Evolutionary conservation across 2,888 invertebrate genomes (phyloP).

Genomic region (Chrysolina haemoptera): DNA sequence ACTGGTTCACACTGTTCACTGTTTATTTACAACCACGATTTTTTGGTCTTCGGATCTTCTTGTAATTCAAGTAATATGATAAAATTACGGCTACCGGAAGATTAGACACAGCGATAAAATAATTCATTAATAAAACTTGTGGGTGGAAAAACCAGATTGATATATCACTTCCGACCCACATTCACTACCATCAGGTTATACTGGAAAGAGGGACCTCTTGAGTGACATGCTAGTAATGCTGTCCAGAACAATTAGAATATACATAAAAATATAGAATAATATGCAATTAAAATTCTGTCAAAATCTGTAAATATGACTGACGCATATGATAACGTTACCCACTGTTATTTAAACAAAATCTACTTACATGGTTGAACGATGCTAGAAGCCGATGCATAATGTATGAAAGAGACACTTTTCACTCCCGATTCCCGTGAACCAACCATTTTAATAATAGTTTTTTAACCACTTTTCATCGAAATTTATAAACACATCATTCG

Average conservation of each 20-base stretch:
- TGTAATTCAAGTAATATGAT: background rate
- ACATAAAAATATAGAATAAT: slow-evolving; percentile 44
- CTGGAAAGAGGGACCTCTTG: too few relatives aligned
- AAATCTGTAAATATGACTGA: slow-evolving; percentile 48
- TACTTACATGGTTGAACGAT: slow-evolving; percentile 64
- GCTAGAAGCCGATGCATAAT: slow-evolving; percentile 60
- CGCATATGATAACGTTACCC: slow-evolving; percentile 52
- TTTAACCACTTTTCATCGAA: slow-evolving; percentile 50
- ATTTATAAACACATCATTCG: slow-evolving; percentile 47
- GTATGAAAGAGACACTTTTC: slow-evolving; percentile 59
- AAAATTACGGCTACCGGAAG: background rate
- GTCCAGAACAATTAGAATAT: slow-evolving; percentile 28
- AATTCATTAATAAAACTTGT: slow-evolving; percentile 1
- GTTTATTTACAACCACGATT: too few relatives aligned
- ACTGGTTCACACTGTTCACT: too few relatives aligned
- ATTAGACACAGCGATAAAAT: slow-evolving; percentile 9
- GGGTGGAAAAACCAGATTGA: slow-evolving; percentile 22
- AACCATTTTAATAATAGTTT: slow-evolving; percentile 57
- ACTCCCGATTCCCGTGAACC: slow-evolving; percentile 60
- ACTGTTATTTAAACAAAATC: slow-evolving; percentile 36
- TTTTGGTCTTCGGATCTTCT: too few relatives aligned
- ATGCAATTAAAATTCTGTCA: slow-evolving; percentile 44
- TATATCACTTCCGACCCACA: background rate
- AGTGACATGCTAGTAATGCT: too few relatives aligned
- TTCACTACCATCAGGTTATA: too few relatives aligned